Evolutionary conservation across 2,797 vertebrate genomes (phyloP).

Genomic region (Coregonus suidteri): DNA sequence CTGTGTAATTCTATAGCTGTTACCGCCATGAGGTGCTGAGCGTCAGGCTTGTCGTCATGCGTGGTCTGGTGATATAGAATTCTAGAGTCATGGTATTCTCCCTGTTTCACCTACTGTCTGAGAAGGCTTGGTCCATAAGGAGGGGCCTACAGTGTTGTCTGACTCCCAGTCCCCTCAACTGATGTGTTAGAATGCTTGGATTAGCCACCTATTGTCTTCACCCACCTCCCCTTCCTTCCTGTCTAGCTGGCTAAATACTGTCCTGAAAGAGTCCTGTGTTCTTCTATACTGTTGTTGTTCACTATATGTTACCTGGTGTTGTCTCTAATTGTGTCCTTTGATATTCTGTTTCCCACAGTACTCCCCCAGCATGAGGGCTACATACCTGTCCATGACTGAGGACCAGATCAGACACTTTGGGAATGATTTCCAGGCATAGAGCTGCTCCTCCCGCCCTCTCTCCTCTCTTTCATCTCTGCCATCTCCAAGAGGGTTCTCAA

Average conservation of each 20-base stretch:
- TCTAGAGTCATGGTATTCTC: background rate
- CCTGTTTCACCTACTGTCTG: conserved; percentile 11
- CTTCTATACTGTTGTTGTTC: background rate
- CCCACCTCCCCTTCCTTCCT: background rate
- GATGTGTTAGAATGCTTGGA: conserved; percentile 12
- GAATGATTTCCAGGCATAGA: conserved; percentile 84
- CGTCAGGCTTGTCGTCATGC: background rate
- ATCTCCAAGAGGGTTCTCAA: conserved; percentile 9
- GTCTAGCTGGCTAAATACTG: background rate
- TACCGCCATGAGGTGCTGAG: background rate
- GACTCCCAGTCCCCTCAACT: conserved; percentile 4
- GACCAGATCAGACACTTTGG: conserved; percentile 83
- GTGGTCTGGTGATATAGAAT: conserved; percentile 15
- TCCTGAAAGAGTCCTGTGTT: background rate
- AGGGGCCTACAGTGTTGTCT: background rate
- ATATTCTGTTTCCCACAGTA: conserved; percentile 79
- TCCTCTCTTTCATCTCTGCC: background rate
- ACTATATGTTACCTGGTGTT: background rate
- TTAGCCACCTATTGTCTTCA: background rate
- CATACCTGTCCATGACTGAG: conserved; percentile 91
- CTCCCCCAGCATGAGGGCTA: conserved; percentile 96
- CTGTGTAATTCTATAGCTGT: conserved; percentile 14
- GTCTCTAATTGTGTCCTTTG: background rate
- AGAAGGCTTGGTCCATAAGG: background rate
- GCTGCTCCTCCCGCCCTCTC: conserved; percentile 2